Percentiles rank a stretch among this genome's conserved stretches.
phyloP scores from a whole-genome alignment of 2,797 vertebrate genomes.

The Streptopelia turtur region DNA sequence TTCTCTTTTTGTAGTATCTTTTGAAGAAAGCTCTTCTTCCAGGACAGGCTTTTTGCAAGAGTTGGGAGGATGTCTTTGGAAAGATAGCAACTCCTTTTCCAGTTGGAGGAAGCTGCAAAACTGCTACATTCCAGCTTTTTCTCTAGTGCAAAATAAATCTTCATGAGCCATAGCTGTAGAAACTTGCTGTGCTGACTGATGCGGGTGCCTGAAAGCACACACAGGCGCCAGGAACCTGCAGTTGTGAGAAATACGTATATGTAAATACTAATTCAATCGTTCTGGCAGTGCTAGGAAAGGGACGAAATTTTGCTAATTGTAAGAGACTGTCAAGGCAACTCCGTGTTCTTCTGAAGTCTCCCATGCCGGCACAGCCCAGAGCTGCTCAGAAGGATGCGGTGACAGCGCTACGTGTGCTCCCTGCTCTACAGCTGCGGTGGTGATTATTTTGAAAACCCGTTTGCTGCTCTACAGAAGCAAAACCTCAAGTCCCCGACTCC shows the following conservation, averaged over 20 bases:
- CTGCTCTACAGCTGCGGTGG: background rate
- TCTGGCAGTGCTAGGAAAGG: background rate
- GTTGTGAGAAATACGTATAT: background rate
- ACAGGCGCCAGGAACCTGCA: background rate
- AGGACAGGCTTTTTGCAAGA: too few species aligned
- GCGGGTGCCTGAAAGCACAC: background rate
- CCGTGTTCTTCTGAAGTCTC: background rate
- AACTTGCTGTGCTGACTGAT: background rate
- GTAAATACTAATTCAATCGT: background rate
- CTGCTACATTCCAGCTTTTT: background rate
- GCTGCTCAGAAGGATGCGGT: background rate
- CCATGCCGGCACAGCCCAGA: background rate
- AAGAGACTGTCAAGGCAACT: background rate
- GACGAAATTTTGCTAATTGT: background rate
- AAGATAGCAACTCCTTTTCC: background rate
- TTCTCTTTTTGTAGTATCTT: background rate
- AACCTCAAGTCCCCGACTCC: background rate
- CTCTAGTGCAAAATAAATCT: background rate
- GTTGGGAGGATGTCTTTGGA: background rate
- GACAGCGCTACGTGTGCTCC: background rate
- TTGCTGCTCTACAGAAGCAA: background rate
- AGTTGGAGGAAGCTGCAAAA: background rate
- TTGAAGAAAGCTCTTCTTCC: background rate
- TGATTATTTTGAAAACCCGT: background rate
- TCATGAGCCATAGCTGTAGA: background rate